Evolutionary conservation across 92 coral and sea anemone species (phyloP).

Genomic region (Epizoanthus illoricatus): DNA sequence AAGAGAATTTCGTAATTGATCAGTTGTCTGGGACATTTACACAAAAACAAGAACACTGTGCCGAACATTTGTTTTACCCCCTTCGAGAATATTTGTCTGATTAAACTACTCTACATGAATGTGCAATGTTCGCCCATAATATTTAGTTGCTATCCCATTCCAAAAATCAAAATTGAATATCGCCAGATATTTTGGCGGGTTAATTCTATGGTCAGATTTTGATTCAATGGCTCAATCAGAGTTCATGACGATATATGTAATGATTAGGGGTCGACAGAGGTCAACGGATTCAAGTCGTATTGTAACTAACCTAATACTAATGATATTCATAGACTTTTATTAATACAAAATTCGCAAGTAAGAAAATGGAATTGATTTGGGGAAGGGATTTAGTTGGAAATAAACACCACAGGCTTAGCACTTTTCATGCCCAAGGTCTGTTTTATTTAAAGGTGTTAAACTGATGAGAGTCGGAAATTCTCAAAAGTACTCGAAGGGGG

Average conservation of each 20-base stretch:
- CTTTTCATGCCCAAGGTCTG: conserved; percentile 13
- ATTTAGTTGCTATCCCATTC: not conserved
- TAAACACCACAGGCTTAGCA: conserved; percentile 26
- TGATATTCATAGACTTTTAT: not conserved
- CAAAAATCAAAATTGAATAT: conserved; percentile 4
- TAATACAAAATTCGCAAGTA: conserved; percentile 11
- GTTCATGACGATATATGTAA: conserved; percentile 2
- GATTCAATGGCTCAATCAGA: conserved; percentile 16
- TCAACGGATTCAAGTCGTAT: not conserved
- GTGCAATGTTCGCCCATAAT: not conserved
- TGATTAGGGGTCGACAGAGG: not conserved
- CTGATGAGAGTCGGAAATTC: conserved; percentile 40
- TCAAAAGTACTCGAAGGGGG: conserved; percentile 24
- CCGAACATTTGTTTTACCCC: conserved; percentile 42
- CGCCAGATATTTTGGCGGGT: not conserved
- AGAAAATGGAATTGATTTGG: conserved; percentile 20
- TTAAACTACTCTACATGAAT: conserved; percentile 16
- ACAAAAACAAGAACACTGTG: conserved; percentile 10
- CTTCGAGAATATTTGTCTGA: conserved; percentile 22
- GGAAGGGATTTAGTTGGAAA: conserved; percentile 17
- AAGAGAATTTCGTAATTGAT: conserved; percentile 33
- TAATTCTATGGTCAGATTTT: not conserved
- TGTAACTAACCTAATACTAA: not conserved
- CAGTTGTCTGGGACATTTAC: conserved; percentile 32
- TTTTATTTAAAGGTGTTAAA: conserved; percentile 37